A percentile compares a stretch with the other conserved stretches of the same genome.
Conservation (phyloP, 2,797 vertebrate genomes). For the Adelosebastes latens region DNA sequence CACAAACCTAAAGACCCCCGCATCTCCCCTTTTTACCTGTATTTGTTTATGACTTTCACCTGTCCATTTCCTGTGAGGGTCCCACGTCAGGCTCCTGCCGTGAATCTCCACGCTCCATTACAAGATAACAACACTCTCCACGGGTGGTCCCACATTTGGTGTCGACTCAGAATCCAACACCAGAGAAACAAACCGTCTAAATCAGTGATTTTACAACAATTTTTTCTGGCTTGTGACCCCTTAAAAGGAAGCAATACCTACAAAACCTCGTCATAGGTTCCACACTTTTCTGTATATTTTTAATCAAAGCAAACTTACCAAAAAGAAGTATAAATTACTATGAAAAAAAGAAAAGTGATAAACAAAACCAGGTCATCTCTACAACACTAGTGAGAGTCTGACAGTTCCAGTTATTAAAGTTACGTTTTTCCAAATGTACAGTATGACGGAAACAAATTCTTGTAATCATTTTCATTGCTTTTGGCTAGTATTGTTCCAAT, state of each 20-base stretch:
- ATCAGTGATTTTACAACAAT: background rate
- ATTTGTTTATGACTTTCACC: slow-evolving; percentile 80
- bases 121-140: slow-evolving; percentile 66
- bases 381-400: background rate
- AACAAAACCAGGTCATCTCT: background rate
- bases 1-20: slow-evolving; percentile 21
- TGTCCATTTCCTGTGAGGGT: slow-evolving; percentile 77
- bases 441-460: background rate
- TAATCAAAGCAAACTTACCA: background rate
- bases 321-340: background rate
- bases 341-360: background rate
- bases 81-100: slow-evolving; percentile 58
- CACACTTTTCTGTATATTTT: background rate
- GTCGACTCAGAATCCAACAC: background rate
- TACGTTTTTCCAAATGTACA: background rate
- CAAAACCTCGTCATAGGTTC: background rate
- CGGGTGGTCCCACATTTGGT: slow-evolving; percentile 74
- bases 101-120: slow-evolving; percentile 77
- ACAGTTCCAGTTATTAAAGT: no score
- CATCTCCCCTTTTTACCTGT: slow-evolving; percentile 50
- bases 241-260: background rate
- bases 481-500: background rate
- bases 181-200: background rate
- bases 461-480: background rate
- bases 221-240: background rate